Conservation (phyloP, 2,797 vertebrate genomes). For the Aplochiton taeniatus region DNA sequence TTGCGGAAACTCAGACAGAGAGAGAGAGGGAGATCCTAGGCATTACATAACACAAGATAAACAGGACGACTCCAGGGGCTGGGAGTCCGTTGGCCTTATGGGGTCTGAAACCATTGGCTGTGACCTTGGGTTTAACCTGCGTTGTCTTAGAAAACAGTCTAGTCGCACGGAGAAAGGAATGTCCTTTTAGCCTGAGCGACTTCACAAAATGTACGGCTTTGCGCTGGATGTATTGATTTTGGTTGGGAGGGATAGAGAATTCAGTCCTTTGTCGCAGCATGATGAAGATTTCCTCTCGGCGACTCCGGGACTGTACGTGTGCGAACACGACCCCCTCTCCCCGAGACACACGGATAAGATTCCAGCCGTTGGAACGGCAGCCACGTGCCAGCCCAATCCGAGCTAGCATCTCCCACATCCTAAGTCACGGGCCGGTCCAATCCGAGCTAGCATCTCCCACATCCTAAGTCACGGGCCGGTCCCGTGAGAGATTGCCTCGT, state of each 20-base stretch:
- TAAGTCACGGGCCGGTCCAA: conserved; percentile 5
- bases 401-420: conserved; percentile 32
- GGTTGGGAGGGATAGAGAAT: neutral
- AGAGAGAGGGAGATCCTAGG: conserved; percentile 3
- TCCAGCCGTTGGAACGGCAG: neutral
- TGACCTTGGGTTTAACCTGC: no score
- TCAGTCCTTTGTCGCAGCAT: neutral
- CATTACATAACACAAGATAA: neutral
- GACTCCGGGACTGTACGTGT: conserved; percentile 2
- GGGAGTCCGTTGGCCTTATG: no score
- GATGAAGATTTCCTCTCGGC: neutral
- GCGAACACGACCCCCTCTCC: conserved; percentile 19
- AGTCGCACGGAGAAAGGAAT: no score
- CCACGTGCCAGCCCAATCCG: conserved; percentile 46
- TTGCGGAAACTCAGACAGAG: neutral
- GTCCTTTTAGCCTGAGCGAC: no score
- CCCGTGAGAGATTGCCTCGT: no score
- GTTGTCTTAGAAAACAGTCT: no score
- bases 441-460: conserved; percentile 41
- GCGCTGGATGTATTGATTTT: no score
- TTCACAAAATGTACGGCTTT: no score
- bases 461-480: neutral
- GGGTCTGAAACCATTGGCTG: no score
- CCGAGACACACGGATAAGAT: conserved; percentile 34
- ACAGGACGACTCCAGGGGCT: no score